Conservation (phyloP, 2,113 vertebrate species). For the Istiophorus platypterus region DNA sequence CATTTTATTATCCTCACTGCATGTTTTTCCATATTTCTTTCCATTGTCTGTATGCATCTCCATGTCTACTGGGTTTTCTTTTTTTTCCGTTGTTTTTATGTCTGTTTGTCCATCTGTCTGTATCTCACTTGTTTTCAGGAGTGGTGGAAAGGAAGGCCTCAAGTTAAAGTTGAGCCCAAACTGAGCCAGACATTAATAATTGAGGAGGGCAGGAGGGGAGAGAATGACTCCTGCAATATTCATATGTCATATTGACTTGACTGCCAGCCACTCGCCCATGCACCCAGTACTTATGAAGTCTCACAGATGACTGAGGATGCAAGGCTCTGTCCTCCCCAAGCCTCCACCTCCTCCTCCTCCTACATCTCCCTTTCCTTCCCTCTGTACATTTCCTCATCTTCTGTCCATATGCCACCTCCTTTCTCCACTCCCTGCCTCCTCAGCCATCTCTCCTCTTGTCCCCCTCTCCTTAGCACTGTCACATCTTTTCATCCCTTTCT, state of each 20-base stretch:
- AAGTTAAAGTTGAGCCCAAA: constrained; percentile 77
- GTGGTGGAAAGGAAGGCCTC: constrained; percentile 46
- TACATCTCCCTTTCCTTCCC: constrained; percentile 36
- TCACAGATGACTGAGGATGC: constrained; percentile 75
- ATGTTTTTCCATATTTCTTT: neutral
- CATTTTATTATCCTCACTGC: constrained; percentile 1
- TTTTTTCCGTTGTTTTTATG: constrained; percentile 5
- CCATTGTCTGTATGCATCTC: neutral
- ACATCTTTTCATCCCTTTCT: constrained; percentile 59
- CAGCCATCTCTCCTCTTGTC: constrained; percentile 40
- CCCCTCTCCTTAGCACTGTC: constrained; percentile 29
- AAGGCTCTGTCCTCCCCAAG: constrained; percentile 44
- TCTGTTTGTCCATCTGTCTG: constrained; percentile 41
- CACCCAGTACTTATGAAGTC: constrained; percentile 70
- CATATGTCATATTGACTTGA: constrained; percentile 87
- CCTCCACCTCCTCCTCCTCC: constrained; percentile 28
- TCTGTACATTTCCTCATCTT: constrained; percentile 39
- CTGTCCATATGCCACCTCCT: constrained; percentile 42
- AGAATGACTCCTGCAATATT: constrained; percentile 86
- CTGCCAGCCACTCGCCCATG: constrained; percentile 78
- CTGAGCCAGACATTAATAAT: constrained; percentile 83
- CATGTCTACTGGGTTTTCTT: neutral
- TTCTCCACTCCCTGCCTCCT: constrained; percentile 16
- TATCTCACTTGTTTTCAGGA: constrained; percentile 55
- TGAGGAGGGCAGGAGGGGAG: constrained; percentile 80